These are phyloP conservation scores for Microplitis manilae DNA, from an alignment of 2,888 invertebrate species.

Conservation along the genomic window DNA sequence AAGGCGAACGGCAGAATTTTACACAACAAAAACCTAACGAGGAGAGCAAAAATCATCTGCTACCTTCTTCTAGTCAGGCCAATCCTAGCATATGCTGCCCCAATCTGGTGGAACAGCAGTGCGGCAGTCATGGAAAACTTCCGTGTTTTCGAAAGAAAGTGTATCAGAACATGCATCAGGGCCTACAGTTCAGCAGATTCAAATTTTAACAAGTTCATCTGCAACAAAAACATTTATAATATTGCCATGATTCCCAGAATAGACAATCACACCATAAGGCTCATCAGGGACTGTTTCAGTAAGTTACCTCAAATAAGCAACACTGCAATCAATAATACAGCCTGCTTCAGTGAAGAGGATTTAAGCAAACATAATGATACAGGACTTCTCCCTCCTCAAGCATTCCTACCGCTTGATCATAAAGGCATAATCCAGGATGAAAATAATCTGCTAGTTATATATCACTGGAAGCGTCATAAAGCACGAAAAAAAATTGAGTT, in stretches of 20 bases:
- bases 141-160: slow-evolving; percentile 34
- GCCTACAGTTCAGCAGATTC: neutral
- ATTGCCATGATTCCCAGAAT: neutral
- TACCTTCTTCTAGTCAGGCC: slow-evolving; percentile 35
- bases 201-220: neutral
- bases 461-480: slow-evolving; percentile 35
- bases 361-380: neutral
- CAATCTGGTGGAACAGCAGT: slow-evolving; percentile 33
- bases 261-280: neutral
- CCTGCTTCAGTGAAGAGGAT: neutral
- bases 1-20: slow-evolving; percentile 23
- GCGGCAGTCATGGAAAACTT: slow-evolving; percentile 31
- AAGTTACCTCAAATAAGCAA: neutral
- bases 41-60: slow-evolving; percentile 30
- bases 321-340: neutral
- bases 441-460: slow-evolving; percentile 25
- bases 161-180: neutral
- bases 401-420: slow-evolving; percentile 26
- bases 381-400: slow-evolving; percentile 29
- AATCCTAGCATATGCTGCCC: slow-evolving; percentile 30
- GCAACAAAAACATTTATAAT: neutral
- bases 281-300: neutral
- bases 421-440: slow-evolving; percentile 22
- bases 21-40: neutral
- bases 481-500: slow-evolving; percentile 26